These are phyloP conservation scores for Ophiothrix spiculata DNA, from an alignment of 35 echinoderm and acorn worm species.

Conservation along the genomic window DNA sequence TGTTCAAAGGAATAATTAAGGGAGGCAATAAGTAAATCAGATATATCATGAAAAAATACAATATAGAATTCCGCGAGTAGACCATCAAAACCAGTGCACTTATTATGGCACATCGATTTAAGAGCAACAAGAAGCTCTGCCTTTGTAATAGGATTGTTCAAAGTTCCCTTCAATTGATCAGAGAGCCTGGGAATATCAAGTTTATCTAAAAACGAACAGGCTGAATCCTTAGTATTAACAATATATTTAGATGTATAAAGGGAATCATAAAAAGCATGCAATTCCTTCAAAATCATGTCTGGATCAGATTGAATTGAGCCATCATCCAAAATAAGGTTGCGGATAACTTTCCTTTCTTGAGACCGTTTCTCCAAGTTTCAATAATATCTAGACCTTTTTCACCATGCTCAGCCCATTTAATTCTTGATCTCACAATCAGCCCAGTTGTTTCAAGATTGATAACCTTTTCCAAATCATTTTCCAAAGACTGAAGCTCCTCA, in stretches of 20 bases:
- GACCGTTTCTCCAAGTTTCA: not conserved
- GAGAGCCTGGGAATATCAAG: not conserved
- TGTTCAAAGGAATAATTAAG: not conserved
- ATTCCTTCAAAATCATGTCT: not conserved
- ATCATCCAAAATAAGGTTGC: not conserved
- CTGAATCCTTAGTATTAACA: not conserved
- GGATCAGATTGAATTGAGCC: not conserved
- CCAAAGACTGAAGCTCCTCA: not conserved
- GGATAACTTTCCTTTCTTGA: not conserved
- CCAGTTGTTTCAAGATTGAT: not conserved
- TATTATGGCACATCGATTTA: not conserved
- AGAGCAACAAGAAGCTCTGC: not conserved
- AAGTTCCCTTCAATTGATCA: not conserved
- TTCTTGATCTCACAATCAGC: not conserved
- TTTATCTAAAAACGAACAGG: not conserved
- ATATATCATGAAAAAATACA: not conserved
- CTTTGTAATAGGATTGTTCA: not conserved
- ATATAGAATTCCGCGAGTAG: not conserved
- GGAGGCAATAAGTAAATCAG: not conserved
- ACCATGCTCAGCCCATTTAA: not conserved
- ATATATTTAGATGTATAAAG: not conserved
- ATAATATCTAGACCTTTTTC: conserved; percentile 11
- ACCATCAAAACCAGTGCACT: not conserved
- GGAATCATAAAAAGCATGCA: not conserved
- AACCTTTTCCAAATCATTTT: not conserved